Conservation (phyloP, 2,888 invertebrate species). For the Tenthredo amoena region DNA sequence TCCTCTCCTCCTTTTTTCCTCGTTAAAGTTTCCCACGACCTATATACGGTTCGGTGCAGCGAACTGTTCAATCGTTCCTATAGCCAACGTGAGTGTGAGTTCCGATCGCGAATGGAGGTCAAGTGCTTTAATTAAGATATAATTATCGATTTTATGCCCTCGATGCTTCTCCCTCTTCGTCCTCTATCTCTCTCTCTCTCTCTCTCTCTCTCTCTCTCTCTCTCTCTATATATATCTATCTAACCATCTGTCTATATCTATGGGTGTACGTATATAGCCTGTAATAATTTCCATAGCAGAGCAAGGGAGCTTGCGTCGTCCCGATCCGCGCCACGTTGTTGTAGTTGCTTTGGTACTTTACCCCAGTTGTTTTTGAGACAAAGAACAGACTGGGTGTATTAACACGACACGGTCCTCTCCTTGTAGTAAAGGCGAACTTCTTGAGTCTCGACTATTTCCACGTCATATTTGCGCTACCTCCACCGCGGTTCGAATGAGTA, state of each 20-base stretch:
- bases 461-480: background rate
- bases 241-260: constrained; percentile 33
- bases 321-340: constrained; percentile 26
- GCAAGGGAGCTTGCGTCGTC: constrained; percentile 45
- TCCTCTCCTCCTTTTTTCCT: background rate
- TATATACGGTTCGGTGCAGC: background rate
- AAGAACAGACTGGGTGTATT: constrained; percentile 38
- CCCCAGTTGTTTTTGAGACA: constrained; percentile 32
- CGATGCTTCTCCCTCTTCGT: background rate
- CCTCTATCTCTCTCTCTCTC: background rate
- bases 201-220: background rate
- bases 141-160: constrained; percentile 68
- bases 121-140: constrained; percentile 70
- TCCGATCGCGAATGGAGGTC: constrained; percentile 65
- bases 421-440: constrained; percentile 12
- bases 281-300: constrained; percentile 17
- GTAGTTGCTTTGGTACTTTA: constrained; percentile 15
- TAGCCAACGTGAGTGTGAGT: background rate
- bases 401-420: background rate
- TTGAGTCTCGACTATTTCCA: constrained; percentile 16
- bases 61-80: background rate
- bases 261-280: background rate
- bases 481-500: background rate
- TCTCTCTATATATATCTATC: background rate
- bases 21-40: background rate